These are phyloP conservation scores for Mactromeris polynyma DNA, from an alignment of 2,888 invertebrate genomes.

Conservation along the genomic window DNA sequence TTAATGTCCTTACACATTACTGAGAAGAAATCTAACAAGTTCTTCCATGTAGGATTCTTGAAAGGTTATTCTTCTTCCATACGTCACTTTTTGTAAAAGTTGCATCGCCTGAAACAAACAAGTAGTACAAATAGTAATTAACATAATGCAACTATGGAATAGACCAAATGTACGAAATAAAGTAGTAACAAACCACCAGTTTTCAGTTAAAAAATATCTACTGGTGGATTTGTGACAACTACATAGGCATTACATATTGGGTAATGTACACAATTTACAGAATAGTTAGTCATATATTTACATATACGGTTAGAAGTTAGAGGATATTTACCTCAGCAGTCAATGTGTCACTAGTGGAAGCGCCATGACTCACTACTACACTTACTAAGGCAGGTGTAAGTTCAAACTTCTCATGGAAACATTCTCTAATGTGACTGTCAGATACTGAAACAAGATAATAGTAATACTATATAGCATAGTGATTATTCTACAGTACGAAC, in stretches of 20 bases:
- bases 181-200: too few relatives aligned
- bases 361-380: constrained; percentile 74
- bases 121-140: too few relatives aligned
- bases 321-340: constrained; percentile 73
- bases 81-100: constrained; percentile 84
- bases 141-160: too few relatives aligned
- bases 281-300: too few relatives aligned
- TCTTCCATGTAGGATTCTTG: constrained; percentile 83
- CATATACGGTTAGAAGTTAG: too few relatives aligned
- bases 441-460: constrained; percentile 6
- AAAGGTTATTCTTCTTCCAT: constrained; percentile 81
- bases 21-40: constrained; percentile 80
- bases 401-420: constrained; percentile 80
- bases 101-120: constrained; percentile 78
- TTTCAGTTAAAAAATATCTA: too few relatives aligned
- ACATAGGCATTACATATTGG: too few relatives aligned
- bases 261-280: too few relatives aligned
- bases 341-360: constrained; percentile 71
- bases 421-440: constrained; percentile 75
- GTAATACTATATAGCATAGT: background rate
- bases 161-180: too few relatives aligned
- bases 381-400: constrained; percentile 78
- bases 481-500: too few relatives aligned
- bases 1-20: constrained; percentile 78
- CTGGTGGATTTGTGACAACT: too few relatives aligned